Percentiles rank a stretch among this genome's conserved stretches.
These are phyloP conservation scores for Euzetes globulus DNA, from an alignment of 2,888 invertebrate species.

Conservation along the genomic window DNA sequence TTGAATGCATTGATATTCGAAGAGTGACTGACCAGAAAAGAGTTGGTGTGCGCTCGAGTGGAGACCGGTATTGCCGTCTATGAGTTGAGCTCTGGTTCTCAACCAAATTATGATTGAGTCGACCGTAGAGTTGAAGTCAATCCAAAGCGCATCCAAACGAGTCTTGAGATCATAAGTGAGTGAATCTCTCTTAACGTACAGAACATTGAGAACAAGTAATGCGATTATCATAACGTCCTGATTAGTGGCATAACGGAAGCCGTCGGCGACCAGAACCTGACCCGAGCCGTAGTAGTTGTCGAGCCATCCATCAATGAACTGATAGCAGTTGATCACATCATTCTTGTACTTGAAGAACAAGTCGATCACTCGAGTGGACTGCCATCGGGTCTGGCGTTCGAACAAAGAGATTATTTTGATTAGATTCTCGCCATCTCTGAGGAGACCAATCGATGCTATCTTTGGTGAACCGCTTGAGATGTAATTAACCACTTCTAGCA, in stretches of 20 bases:
- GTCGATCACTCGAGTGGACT: slow-evolving; percentile 17
- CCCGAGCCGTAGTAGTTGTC: neutral
- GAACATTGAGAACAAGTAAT: slow-evolving; percentile 14
- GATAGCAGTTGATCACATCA: neutral
- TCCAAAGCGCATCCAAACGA: slow-evolving; percentile 28
- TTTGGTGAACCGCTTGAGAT: neutral
- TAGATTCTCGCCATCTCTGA: slow-evolving; percentile 1
- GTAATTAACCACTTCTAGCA: slow-evolving; percentile 21
- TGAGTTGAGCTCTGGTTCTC: slow-evolving; percentile 31
- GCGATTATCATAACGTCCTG: neutral
- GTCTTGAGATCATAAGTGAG: slow-evolving; percentile 26
- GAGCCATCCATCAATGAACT: slow-evolving; percentile 21
- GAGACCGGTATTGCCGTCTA: slow-evolving; percentile 2
- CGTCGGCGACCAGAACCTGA: neutral
- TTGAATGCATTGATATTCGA: slow-evolving; percentile 26
- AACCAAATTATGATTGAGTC: slow-evolving; percentile 17
- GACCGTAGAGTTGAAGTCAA: slow-evolving; percentile 8
- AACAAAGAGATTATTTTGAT: slow-evolving; percentile 6
- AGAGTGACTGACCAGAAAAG: slow-evolving; percentile 30
- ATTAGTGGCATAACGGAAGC: slow-evolving; percentile 9
- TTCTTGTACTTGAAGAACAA: slow-evolving; percentile 25
- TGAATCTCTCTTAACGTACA: slow-evolving; percentile 19
- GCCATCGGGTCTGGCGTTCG: slow-evolving; percentile 21
- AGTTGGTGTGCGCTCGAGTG: slow-evolving; percentile 27
- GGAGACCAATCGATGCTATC: neutral